These are phyloP conservation scores for Cheilosia impressa DNA, from an alignment of 2,888 invertebrate genomes.

Conservation along the genomic window DNA sequence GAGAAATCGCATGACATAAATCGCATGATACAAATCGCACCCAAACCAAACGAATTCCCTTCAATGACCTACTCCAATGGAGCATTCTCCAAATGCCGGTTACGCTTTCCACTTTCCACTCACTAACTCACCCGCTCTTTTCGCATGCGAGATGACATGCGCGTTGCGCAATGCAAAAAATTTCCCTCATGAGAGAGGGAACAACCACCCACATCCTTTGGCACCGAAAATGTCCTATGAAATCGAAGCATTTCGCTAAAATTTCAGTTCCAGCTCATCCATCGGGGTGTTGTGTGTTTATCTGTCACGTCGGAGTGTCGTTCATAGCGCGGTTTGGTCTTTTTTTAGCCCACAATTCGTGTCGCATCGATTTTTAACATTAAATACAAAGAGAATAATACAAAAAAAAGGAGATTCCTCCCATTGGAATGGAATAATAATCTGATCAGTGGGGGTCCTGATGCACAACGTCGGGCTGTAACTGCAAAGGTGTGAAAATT, in stretches of 20 bases:
- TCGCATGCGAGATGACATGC: conserved; percentile 1
- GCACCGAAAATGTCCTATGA: conserved; percentile 3
- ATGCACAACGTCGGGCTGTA: conserved; percentile 27
- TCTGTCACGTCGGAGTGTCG: conserved; percentile 62
- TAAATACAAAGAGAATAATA: conserved; percentile 15
- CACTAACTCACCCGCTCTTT: neutral
- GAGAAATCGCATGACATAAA: neutral
- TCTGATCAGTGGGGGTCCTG: conserved; percentile 47
- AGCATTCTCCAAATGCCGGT: conserved; percentile 28
- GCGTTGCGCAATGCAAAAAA: conserved; percentile 29
- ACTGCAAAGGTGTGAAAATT: conserved; percentile 53
- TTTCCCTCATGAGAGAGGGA: conserved; percentile 7
- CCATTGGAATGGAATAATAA: conserved; percentile 42
- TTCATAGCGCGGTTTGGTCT: conserved; percentile 37
- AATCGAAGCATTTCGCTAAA: conserved; percentile 54
- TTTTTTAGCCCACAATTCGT: conserved; percentile 40
- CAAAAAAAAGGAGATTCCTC: conserved; percentile 60
- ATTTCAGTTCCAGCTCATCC: conserved; percentile 83
- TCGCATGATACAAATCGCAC: neutral
- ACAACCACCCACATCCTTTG: neutral
- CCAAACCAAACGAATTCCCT: neutral
- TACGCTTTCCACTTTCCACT: neutral
- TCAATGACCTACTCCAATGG: conserved; percentile 65
- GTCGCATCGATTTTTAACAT: conserved; percentile 79
- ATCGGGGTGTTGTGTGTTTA: conserved; percentile 81